phyloP scores from a whole-genome alignment of 1,140 invertebrate genomes.

The Notospermus geniculatus region DNA sequence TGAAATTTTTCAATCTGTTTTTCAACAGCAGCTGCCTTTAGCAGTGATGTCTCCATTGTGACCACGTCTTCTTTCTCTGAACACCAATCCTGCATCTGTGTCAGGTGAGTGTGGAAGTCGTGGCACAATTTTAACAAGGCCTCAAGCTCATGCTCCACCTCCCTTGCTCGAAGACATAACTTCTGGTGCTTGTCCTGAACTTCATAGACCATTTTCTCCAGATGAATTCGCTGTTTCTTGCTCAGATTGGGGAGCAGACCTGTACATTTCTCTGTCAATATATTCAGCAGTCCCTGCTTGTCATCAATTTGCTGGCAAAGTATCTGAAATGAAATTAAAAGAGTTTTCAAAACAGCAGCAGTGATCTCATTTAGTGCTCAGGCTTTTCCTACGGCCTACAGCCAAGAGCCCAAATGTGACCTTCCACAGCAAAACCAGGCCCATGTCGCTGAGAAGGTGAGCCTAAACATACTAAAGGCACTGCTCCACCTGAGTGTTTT shows the following conservation, averaged over 20 bases:
- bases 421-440: too few relatives aligned
- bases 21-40: slow-evolving; percentile 66
- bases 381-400: too few relatives aligned
- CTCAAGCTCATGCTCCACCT: not conserved
- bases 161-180: slow-evolving; percentile 37
- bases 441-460: too few relatives aligned
- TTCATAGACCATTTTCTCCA: slow-evolving; percentile 66
- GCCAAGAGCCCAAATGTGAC: too few relatives aligned
- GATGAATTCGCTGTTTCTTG: slow-evolving; percentile 68
- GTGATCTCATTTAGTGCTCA: too few relatives aligned
- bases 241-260: slow-evolving; percentile 84
- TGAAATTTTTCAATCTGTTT: slow-evolving; percentile 74
- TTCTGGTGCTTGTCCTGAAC: slow-evolving; percentile 47
- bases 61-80: slow-evolving; percentile 69
- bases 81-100: too few relatives aligned
- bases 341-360: slow-evolving; percentile 40
- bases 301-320: slow-evolving; percentile 80
- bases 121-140: too few relatives aligned
- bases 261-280: slow-evolving; percentile 75
- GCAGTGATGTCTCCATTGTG: slow-evolving; percentile 63
- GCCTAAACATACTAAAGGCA: too few relatives aligned
- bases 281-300: slow-evolving; percentile 77
- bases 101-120: too few relatives aligned
- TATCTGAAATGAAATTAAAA: slow-evolving; percentile 64
- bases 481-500: too few relatives aligned